Conservation (phyloP, 2,888 invertebrate genomes). For the Drosophila pseudotalamancana region DNA sequence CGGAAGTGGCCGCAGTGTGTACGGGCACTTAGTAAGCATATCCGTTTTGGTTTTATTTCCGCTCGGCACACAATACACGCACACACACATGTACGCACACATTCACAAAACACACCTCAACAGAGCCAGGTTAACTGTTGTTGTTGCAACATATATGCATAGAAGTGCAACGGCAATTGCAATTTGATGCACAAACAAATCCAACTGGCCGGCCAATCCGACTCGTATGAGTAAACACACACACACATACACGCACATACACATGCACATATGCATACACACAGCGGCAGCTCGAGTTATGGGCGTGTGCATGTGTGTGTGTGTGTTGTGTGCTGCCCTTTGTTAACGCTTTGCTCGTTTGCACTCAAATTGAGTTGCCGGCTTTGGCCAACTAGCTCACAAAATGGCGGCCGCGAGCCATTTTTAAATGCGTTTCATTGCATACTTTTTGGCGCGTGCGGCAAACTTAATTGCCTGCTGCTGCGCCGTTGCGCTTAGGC, state of each 20-base stretch:
- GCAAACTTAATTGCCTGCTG: conserved; percentile 50
- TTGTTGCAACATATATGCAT: conserved; percentile 40
- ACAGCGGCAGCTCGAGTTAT: neutral
- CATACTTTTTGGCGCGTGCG: conserved; percentile 26
- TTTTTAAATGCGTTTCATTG: conserved; percentile 44
- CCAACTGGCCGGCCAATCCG: conserved; percentile 42
- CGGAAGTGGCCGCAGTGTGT: conserved; percentile 71
- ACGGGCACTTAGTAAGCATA: conserved; percentile 74
- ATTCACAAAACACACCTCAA: conserved; percentile 8
- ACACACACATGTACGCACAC: conserved; percentile 3
- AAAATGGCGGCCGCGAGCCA: conserved; percentile 43
- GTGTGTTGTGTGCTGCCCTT: conserved; percentile 24
- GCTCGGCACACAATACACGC: conserved; percentile 39
- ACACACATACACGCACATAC: conserved; percentile 7
- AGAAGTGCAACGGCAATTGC: conserved; percentile 62
- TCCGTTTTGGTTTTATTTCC: conserved; percentile 79
- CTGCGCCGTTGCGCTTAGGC: conserved; percentile 25
- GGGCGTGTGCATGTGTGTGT: conserved; percentile 4
- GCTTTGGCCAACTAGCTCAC: conserved; percentile 26
- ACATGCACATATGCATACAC: too few relatives aligned
- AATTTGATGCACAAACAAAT: conserved; percentile 76
- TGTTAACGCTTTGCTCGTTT: conserved; percentile 47
- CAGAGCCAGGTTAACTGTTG: conserved; percentile 8
- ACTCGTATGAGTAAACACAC: conserved; percentile 10
- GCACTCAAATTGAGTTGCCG: conserved; percentile 57